Conservation (phyloP, 2,113 vertebrate species). For the Halichoeres trimaculatus region DNA sequence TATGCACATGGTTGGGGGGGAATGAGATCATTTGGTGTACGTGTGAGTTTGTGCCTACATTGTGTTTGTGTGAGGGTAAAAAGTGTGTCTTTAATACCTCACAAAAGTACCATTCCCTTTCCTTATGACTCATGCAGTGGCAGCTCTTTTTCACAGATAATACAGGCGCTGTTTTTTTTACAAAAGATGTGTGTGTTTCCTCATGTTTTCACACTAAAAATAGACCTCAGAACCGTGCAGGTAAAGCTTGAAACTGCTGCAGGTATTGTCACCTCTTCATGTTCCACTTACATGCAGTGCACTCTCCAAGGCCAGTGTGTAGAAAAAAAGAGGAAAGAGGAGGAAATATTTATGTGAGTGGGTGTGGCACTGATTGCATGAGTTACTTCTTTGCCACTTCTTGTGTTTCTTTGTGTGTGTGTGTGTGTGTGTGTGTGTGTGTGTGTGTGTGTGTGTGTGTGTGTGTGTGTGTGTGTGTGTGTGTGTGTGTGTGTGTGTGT, state of each 20-base stretch:
- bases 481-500: slow-evolving; percentile 29
- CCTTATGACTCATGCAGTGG: slow-evolving; percentile 64
- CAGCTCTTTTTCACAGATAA: slow-evolving; percentile 52
- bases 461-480: slow-evolving; percentile 16
- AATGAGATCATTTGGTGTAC: slow-evolving; percentile 29
- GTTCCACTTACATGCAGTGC: neutral
- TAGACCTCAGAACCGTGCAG: slow-evolving; percentile 10
- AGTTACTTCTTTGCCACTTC: slow-evolving; percentile 71
- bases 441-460: slow-evolving; percentile 33
- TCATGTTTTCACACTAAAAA: slow-evolving; percentile 13
- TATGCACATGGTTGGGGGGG: slow-evolving; percentile 44
- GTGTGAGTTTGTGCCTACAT: slow-evolving; percentile 15
- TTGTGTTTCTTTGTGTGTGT: slow-evolving; percentile 30
- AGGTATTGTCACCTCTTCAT: neutral
- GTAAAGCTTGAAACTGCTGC: slow-evolving; percentile 19
- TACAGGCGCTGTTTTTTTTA: slow-evolving; percentile 28
- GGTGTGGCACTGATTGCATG: slow-evolving; percentile 66
- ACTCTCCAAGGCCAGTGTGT: slow-evolving; percentile 14
- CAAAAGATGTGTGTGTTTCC: slow-evolving; percentile 4
- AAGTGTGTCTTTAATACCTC: slow-evolving; percentile 59
- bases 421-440: slow-evolving; percentile 24
- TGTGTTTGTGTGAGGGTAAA: slow-evolving; percentile 6
- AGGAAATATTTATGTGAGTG: slow-evolving; percentile 52
- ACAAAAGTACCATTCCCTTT: slow-evolving; percentile 42
- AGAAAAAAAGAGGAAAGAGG: slow-evolving; percentile 22